These are phyloP conservation scores for Chaetodon trifascialis DNA, from an alignment of 2,113 vertebrate genomes.

Conservation along the genomic window DNA sequence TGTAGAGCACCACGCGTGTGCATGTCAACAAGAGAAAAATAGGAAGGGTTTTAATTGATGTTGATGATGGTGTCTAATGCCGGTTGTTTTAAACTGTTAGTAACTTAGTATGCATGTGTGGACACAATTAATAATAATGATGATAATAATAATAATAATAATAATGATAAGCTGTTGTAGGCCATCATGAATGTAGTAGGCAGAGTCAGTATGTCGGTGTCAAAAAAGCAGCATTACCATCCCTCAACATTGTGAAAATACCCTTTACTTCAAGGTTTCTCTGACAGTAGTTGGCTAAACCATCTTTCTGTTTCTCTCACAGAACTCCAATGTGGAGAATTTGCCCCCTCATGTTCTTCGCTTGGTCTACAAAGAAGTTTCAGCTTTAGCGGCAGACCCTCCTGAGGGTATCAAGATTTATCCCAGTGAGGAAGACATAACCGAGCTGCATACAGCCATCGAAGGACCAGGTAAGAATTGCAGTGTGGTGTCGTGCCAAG, in stretches of 20 bases:
- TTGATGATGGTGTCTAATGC: not conserved
- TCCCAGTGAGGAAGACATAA: slow-evolving; percentile 94
- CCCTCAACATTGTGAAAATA: not conserved
- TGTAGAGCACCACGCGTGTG: not conserved
- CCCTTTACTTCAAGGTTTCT: too few species aligned
- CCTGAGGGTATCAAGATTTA: slow-evolving; percentile 95
- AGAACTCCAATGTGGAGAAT: slow-evolving; percentile 97
- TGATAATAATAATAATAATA: too few species aligned
- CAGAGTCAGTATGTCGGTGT: not conserved
- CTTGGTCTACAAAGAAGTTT: slow-evolving; percentile 95
- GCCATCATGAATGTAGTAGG: not conserved
- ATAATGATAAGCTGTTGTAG: too few species aligned
- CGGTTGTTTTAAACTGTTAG: not conserved
- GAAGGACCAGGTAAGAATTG: slow-evolving; percentile 90
- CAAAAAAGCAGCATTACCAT: not conserved
- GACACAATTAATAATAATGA: too few species aligned
- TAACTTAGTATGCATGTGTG: too few species aligned
- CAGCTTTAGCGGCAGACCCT: slow-evolving; percentile 90
- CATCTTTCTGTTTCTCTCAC: slow-evolving; percentile 16
- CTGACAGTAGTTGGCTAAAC: not conserved
- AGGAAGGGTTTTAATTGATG: not conserved
- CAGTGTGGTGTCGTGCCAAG: not conserved
- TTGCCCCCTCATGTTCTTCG: slow-evolving; percentile 94
- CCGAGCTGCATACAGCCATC: slow-evolving; percentile 93
- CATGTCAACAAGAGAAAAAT: not conserved